A percentile compares a stretch with the other conserved stretches of the same genome.
These are phyloP conservation scores for Bombus affinis DNA, from an alignment of 1,140 invertebrate species.

Conservation along the genomic window DNA sequence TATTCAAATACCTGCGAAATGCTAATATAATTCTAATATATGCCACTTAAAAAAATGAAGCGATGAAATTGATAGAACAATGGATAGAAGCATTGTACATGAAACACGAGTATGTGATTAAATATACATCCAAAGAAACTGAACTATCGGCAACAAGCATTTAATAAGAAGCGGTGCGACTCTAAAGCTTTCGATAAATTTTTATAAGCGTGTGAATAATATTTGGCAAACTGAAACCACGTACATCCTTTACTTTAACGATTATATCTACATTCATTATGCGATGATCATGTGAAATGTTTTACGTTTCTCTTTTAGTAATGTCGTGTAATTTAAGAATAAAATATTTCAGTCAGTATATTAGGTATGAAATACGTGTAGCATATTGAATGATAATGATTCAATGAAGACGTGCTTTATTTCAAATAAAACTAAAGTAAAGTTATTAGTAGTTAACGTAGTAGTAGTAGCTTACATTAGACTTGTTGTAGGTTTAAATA, in stretches of 20 bases:
- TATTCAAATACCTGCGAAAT: neutral
- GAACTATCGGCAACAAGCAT: neutral
- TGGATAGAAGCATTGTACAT: neutral
- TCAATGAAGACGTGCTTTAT: neutral
- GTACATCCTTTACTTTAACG: neutral
- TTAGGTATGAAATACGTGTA: neutral
- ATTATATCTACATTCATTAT: neutral
- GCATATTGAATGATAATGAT: neutral
- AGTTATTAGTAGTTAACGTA: neutral
- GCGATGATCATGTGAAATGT: neutral
- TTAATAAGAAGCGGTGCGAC: neutral
- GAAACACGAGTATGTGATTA: neutral
- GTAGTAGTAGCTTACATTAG: neutral
- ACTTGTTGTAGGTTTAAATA: neutral
- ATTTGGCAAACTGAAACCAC: conserved; percentile 9
- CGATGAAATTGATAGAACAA: neutral
- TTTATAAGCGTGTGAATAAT: neutral
- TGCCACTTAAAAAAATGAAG: neutral
- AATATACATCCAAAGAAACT: neutral
- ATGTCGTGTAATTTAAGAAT: neutral
- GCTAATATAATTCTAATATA: neutral
- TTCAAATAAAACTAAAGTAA: no score
- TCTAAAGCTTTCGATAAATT: neutral
- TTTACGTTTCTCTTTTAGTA: neutral
- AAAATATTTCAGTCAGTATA: neutral